phyloP scores from a whole-genome alignment of 2,797 vertebrate species.

The Pangasius djambal region DNA sequence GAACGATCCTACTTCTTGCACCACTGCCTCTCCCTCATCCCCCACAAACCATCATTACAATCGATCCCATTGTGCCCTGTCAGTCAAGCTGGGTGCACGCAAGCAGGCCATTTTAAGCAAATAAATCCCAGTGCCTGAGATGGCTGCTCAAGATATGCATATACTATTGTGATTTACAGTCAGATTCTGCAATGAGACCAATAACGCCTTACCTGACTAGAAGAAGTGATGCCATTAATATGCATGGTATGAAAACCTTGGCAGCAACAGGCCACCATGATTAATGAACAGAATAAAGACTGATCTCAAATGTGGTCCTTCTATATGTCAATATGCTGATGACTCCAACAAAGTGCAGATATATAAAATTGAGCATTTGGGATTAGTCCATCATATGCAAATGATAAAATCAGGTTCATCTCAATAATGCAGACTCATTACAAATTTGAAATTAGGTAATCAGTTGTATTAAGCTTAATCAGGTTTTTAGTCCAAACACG shows the following conservation, averaged over 20 bases:
- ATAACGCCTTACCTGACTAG: background rate
- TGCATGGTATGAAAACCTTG: background rate
- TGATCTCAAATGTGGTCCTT: background rate
- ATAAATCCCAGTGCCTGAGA: slow-evolving; percentile 43
- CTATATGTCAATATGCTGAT: background rate
- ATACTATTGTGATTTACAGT: slow-evolving; percentile 38
- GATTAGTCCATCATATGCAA: background rate
- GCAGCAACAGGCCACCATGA: background rate
- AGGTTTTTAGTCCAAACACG: background rate
- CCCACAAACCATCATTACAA: slow-evolving; percentile 54
- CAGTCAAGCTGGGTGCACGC: slow-evolving; percentile 26
- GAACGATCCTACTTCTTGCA: slow-evolving; percentile 37
- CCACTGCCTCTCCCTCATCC: slow-evolving; percentile 28
- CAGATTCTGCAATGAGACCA: slow-evolving; percentile 30
- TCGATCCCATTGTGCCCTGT: slow-evolving; percentile 44
- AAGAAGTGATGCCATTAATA: background rate
- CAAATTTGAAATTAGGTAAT: background rate
- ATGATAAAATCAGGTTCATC: background rate
- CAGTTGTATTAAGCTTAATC: background rate
- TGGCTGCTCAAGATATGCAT: slow-evolving; percentile 27
- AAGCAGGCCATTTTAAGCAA: slow-evolving; percentile 16
- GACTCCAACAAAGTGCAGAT: background rate
- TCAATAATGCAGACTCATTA: background rate
- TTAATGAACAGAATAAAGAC: slow-evolving; percentile 14
- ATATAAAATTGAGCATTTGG: background rate